phyloP scores from a whole-genome alignment of 2,113 vertebrate genomes.

The Hypomesus transpacificus region DNA sequence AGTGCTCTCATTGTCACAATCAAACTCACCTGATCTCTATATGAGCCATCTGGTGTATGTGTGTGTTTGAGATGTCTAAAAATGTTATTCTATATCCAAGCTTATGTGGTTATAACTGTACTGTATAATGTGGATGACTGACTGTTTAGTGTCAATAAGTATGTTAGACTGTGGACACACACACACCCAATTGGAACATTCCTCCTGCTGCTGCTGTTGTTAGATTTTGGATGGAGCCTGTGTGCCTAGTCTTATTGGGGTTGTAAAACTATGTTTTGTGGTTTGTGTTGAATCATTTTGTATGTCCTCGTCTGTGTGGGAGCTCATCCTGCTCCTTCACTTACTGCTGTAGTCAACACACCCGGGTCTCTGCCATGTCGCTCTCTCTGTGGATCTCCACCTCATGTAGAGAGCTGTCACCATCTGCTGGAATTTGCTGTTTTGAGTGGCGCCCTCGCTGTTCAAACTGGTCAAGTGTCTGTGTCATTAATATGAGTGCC shows the following conservation, averaged over 20 bases:
- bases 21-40: conserved; percentile 33
- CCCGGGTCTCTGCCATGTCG: not conserved
- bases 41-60: conserved; percentile 29
- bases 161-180: not conserved
- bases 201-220: not conserved
- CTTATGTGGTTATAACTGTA: conserved; percentile 37
- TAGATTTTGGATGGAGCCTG: not conserved
- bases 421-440: conserved; percentile 59
- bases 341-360: not conserved
- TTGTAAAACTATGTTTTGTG: conserved; percentile 30
- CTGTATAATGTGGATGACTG: conserved; percentile 43
- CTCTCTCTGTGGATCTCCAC: too few species aligned
- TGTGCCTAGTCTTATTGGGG: not conserved
- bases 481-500: conserved; percentile 34
- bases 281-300: not conserved
- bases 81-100: conserved; percentile 27
- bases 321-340: conserved; percentile 1
- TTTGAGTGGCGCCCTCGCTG: conserved; percentile 43
- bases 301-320: conserved; percentile 39
- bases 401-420: not conserved
- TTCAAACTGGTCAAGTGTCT: conserved; percentile 42
- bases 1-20: conserved; percentile 18
- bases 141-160: conserved; percentile 20
- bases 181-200: not conserved
- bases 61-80: conserved; percentile 45